phyloP scores from a whole-genome alignment of 2,797 vertebrate genomes.

The Acanthornis magna region DNA sequence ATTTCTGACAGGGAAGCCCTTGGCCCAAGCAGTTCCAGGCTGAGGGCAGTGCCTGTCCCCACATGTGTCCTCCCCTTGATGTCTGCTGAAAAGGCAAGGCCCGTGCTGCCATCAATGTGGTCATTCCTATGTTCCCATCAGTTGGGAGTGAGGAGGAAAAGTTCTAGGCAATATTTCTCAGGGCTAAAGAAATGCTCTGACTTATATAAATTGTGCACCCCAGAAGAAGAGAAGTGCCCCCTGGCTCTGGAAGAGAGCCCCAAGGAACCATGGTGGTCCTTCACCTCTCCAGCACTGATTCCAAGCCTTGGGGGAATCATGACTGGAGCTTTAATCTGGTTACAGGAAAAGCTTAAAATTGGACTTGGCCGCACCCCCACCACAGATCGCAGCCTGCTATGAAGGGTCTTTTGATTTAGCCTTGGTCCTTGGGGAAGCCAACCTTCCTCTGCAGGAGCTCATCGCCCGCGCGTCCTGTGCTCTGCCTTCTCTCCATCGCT shows the following conservation, averaged over 20 bases:
- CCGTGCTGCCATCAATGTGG: rapidly evolving
- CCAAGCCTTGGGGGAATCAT: not conserved
- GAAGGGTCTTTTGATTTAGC: not conserved
- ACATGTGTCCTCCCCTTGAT: rapidly evolving
- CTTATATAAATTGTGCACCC: not conserved
- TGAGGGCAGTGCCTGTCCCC: rapidly evolving
- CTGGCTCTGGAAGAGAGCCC: not conserved
- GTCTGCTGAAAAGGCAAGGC: not conserved
- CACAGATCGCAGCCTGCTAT: not conserved
- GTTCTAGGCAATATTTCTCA: not conserved
- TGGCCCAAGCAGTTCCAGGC: rapidly evolving
- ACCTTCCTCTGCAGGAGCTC: not conserved
- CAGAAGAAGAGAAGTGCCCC: not conserved
- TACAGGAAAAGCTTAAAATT: not conserved
- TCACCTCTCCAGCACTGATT: not conserved
- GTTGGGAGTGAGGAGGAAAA: not conserved
- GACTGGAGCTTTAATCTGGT: not conserved
- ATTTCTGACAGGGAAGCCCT: not conserved
- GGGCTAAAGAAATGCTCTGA: not conserved
- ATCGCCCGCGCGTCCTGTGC: not conserved
- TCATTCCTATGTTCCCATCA: rapidly evolving
- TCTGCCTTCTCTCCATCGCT: not conserved
- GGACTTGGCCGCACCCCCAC: not conserved
- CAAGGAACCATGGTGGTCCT: not conserved
- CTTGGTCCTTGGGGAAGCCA: not conserved